Conservation (phyloP, 1,140 invertebrate genomes). For the Anoplophora glabripennis region DNA sequence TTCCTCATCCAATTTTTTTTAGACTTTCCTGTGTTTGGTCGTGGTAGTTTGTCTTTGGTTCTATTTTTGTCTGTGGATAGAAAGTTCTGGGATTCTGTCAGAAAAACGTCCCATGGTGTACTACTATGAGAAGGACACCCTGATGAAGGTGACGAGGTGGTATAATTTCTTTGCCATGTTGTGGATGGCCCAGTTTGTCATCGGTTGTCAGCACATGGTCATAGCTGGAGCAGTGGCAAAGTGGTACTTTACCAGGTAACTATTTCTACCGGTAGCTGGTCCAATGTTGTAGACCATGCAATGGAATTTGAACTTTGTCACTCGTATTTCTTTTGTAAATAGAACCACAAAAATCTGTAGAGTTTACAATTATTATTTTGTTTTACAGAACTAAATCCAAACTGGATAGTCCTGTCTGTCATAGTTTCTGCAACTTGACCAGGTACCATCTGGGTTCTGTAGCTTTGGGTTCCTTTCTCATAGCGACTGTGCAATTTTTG, state of each 20-base stretch:
- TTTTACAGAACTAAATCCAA: conserved; percentile 61
- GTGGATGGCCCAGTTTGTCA: conserved; percentile 70
- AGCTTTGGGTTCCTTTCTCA: conserved; percentile 72
- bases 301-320: not conserved
- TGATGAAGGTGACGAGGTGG: conserved; percentile 52
- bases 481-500: conserved; percentile 67
- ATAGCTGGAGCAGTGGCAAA: conserved; percentile 69
- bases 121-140: conserved; percentile 54
- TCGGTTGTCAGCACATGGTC: conserved; percentile 76
- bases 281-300: not conserved
- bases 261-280: not conserved
- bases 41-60: conserved; percentile 59
- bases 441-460: conserved; percentile 74
- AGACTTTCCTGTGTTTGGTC: conserved; percentile 64
- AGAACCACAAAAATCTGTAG: too few species aligned
- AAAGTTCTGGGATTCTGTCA: conserved; percentile 59
- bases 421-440: conserved; percentile 57
- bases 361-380: conserved; percentile 10
- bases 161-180: conserved; percentile 61
- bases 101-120: conserved; percentile 48
- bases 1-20: conserved; percentile 35
- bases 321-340: not conserved
- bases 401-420: conserved; percentile 58
- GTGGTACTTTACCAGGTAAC: conserved; percentile 79
- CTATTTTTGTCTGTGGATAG: conserved; percentile 60